Percentiles rank a stretch among this genome's conserved stretches.
Evolutionary conservation across 2,888 invertebrate genomes (phyloP).

Genomic region (Eristalis tenax): DNA sequence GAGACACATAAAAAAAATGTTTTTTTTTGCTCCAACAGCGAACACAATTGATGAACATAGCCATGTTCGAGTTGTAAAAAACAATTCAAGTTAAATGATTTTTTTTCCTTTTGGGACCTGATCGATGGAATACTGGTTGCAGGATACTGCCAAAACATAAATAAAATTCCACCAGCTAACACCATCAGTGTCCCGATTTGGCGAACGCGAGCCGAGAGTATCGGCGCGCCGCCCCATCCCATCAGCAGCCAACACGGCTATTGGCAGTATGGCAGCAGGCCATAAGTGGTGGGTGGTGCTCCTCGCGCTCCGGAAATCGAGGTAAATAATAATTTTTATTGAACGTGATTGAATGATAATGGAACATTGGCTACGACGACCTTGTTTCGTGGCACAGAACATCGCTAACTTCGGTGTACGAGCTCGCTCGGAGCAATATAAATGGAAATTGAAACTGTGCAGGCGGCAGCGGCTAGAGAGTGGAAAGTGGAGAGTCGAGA

Average conservation of each 20-base stretch:
- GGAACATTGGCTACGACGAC: slow-evolving; percentile 39
- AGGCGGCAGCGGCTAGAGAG: neutral
- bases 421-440: slow-evolving; percentile 50
- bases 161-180: slow-evolving; percentile 32
- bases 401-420: slow-evolving; percentile 12
- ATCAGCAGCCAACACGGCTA: slow-evolving; percentile 22
- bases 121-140: slow-evolving; percentile 15
- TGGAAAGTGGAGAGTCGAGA: neutral
- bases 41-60: neutral
- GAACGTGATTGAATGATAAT: slow-evolving; percentile 68
- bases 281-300: slow-evolving; percentile 12
- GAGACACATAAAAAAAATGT: neutral
- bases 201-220: neutral
- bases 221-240: neutral
- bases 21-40: neutral
- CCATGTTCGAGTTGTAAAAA: slow-evolving; percentile 1
- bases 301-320: slow-evolving; percentile 33
- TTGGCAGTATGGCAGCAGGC: slow-evolving; percentile 16
- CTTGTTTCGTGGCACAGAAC: slow-evolving; percentile 23
- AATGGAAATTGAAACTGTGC: slow-evolving; percentile 53
- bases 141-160: slow-evolving; percentile 41
- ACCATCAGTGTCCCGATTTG: slow-evolving; percentile 34
- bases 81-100: slow-evolving; percentile 14
- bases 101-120: neutral
- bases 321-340: slow-evolving; percentile 67